Base-by-base conservation (phyloP, 2,888 invertebrate genomes). In the Sialis lutaria region DNA sequence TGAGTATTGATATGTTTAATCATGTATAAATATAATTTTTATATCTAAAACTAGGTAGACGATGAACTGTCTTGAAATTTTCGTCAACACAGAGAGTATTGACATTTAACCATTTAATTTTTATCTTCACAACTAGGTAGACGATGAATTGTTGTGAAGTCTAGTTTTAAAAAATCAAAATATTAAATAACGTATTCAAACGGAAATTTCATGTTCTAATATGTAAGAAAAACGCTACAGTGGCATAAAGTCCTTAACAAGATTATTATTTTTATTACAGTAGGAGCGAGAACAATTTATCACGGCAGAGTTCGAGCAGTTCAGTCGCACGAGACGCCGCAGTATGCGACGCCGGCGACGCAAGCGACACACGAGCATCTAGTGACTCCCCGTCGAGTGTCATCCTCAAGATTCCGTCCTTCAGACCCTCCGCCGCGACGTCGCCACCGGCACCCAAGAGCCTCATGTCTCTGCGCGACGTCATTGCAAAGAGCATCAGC, bases 321-420 rank as follows among this genome's bases (percentile, higher is more conserved):
- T 67, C 67, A 37, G 65, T 64, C 40, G 66, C 55, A 59, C 65
- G 50, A 46, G 52, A 54, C 12, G 49, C 45, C 30, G 48, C 45
- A 44, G 54, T 50, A 52, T 52, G 64, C 55, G 64, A 70, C 56
- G 70, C 72, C 55, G 64, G 69, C 65, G 68, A 65, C 53, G 63
- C 63, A 46, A 52, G 60, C 52, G 64, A 64, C 48, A 54, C 61
- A 39, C 62, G 61, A 53, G 65, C 65, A 50, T 52, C 54, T 48
- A 60, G 62, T 52, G 80, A 82, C 52, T 69, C 73, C 50, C 74
- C 78, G 46, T 72, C 75, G 49, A 75, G 75, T 57, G 82, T 87
- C 67, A 88, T 90, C 68, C 78, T 91, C 60, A 88, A 87, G 73
- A 88, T 91, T 77, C 91, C 91, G 74, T 89, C 90, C 75, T 90